Evolutionary conservation across 1,140 invertebrate genomes (phyloP).

Genomic region (Diuraphis noxia): DNA sequence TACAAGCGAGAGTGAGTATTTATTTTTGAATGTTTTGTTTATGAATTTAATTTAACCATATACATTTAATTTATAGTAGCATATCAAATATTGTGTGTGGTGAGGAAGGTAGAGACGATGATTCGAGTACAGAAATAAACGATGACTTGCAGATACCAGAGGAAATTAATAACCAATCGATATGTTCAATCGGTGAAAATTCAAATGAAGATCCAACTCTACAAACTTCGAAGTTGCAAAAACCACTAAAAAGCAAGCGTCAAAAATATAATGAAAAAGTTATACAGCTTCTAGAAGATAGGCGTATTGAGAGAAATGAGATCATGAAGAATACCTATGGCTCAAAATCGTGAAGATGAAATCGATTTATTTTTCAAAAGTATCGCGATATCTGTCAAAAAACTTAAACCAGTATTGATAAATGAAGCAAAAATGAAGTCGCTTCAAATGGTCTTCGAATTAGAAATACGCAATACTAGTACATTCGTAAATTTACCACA

Average conservation of each 20-base stretch:
- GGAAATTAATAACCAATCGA: background rate
- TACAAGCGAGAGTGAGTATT: background rate
- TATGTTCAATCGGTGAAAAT: background rate
- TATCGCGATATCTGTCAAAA: constrained; percentile 33
- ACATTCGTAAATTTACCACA: background rate
- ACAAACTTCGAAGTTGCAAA: background rate
- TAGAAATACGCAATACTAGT: background rate
- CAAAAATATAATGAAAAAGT: background rate
- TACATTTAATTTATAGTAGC: constrained; percentile 10
- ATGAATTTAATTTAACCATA: background rate
- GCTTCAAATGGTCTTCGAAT: background rate
- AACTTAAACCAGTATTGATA: background rate
- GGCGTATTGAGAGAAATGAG: background rate
- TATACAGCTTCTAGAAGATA: background rate
- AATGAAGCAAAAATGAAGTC: constrained; percentile 31
- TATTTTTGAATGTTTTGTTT: background rate
- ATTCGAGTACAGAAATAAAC: background rate
- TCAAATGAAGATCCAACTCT: background rate
- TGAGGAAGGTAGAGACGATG: background rate
- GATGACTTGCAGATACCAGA: background rate
- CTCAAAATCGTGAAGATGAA: constrained; percentile 17
- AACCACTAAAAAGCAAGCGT: background rate
- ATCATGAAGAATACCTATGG: background rate
- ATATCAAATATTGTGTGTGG: background rate
- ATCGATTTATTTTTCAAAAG: constrained; percentile 49